Base-by-base conservation (phyloP, 2,888 invertebrate species). In the Xestobium rufovillosum region DNA sequence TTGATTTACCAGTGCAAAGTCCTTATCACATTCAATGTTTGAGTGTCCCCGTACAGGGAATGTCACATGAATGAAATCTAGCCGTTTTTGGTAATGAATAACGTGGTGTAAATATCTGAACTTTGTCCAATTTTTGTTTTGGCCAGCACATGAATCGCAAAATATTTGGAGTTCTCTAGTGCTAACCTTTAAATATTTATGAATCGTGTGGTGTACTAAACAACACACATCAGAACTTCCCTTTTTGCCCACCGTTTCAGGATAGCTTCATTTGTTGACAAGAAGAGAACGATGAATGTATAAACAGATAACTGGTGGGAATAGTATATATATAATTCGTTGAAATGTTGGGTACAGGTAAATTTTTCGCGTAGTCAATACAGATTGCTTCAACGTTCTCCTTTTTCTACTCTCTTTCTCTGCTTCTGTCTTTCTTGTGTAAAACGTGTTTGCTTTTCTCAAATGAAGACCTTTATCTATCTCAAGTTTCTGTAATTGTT, bases 21-120 rank as follows among this genome's bases (percentile, higher is more conserved):
- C 40, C 30, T 44, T 48, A 32, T 53, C 52, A 27, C 50, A 48
- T 31, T 53, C 47, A 11, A 49, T 14, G 37, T 50, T 51, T 9
- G 46, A 51, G 32, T 47, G 48, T 4, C 54, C 52, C 34, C 51
- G 41, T 10, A 54, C 41, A 12, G 53, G 51, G 43, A 52, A 55
- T 17, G 48, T 48, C 9, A 55, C 32, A 31, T 45, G 47, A 11
- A 50, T 37, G 15, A 31, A 39, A 28, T 54, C 50, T 3, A 52
- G 26, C 15, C 36, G 38, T 33, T 49, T 44, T 31, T 38, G 16
- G 4, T 11, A n/a, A 26, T 50, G 47, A 10, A 55, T 49, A 17
- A 52, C 13, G 29, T 47, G 39, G 39, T 55, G 49, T 14, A 55
- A 36, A 26, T 47, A 51, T 17, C 48, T 38, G 30, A 53, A 40